phyloP scores from a whole-genome alignment of 2,797 vertebrate species.

The Poecile montanus region DNA sequence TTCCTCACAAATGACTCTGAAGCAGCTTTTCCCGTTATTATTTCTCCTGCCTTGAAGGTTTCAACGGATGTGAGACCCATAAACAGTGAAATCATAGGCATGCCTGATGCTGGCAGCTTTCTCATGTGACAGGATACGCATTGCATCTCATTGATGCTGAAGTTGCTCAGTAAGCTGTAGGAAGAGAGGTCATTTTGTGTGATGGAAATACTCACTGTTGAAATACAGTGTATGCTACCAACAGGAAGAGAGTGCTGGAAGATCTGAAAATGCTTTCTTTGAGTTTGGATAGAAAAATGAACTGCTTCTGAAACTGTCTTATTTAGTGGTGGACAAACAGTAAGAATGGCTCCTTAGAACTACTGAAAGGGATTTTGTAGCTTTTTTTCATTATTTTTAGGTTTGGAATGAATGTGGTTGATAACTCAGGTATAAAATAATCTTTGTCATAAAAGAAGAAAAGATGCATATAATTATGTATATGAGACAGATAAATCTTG shows the following conservation, averaged over 20 bases:
- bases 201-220: constrained; percentile 72
- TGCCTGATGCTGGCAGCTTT: constrained; percentile 77
- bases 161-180: constrained; percentile 82
- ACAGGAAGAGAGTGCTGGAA: constrained; percentile 74
- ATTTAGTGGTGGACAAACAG: constrained; percentile 44
- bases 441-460: not conserved
- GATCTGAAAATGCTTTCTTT: constrained; percentile 59
- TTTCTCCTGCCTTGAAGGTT: constrained; percentile 61
- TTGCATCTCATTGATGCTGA: constrained; percentile 80
- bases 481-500: not conserved
- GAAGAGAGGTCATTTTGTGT: constrained; percentile 83
- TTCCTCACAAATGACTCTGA: constrained; percentile 50
- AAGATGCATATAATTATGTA: not conserved
- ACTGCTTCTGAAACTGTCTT: constrained; percentile 53
- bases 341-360: constrained; percentile 65
- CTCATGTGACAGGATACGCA: constrained; percentile 78
- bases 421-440: not conserved
- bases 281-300: constrained; percentile 11
- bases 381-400: not conserved
- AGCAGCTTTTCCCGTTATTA: constrained; percentile 50
- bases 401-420: not conserved
- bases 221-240: constrained; percentile 76
- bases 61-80: constrained; percentile 58
- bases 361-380: constrained; percentile 66
- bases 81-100: constrained; percentile 58